Conservation (phyloP, 2,113 vertebrate species). For the Mobula birostris region DNA sequence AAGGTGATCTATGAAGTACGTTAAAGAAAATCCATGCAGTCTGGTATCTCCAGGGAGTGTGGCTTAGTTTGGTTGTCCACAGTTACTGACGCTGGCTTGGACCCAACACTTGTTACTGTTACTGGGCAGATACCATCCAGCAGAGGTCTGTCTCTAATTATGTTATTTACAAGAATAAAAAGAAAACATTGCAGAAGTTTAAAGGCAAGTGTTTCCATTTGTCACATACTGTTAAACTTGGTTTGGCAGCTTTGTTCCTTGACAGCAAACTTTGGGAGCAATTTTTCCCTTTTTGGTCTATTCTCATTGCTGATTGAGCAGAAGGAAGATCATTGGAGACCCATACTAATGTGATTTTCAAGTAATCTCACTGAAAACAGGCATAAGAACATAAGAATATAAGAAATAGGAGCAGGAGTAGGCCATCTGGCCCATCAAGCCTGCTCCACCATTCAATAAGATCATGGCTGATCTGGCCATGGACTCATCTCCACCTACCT, state of each 20-base stretch:
- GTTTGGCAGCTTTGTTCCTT: neutral
- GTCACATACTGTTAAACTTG: neutral
- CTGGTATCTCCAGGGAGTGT: neutral
- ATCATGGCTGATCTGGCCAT: too few relatives aligned
- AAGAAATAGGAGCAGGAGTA: too few relatives aligned
- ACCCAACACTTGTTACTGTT: neutral
- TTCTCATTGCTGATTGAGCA: neutral
- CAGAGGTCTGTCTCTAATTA: neutral
- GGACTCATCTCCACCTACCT: too few relatives aligned
- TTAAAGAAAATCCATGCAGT: neutral
- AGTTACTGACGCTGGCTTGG: neutral
- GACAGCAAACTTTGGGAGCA: neutral
- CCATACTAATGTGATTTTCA: neutral
- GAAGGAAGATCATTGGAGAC: neutral
- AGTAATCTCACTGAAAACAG: neutral
- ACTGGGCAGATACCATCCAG: neutral
- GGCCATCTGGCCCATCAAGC: too few relatives aligned
- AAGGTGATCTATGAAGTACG: neutral
- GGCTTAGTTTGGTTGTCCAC: neutral
- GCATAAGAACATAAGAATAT: too few relatives aligned
- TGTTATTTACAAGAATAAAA: neutral
- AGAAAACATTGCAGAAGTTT: neutral
- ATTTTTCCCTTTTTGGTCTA: neutral
- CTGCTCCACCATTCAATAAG: too few relatives aligned
- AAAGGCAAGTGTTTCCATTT: slow-evolving; percentile 4